Percentiles rank a stretch among this genome's conserved stretches.
Evolutionary conservation across 2,888 invertebrate species (phyloP).

Genomic region (Philonicus albiceps): DNA sequence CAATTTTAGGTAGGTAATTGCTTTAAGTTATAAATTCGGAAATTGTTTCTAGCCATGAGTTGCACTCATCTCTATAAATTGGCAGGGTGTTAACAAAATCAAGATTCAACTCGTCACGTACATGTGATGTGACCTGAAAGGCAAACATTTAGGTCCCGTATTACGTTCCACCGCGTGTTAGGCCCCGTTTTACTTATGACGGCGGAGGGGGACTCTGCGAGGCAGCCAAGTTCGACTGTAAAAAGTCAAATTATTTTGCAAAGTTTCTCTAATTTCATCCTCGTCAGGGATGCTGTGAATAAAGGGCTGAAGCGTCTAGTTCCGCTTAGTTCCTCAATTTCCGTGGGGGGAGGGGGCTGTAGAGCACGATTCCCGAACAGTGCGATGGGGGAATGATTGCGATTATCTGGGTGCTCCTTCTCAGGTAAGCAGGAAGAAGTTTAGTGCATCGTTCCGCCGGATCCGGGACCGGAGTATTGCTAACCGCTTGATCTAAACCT

Average conservation of each 20-base stretch:
- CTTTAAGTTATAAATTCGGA: not conserved
- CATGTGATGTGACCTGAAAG: not conserved
- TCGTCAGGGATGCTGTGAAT: not conserved
- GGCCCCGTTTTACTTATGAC: not conserved
- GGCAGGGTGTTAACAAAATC: not conserved
- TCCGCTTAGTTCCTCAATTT: not conserved
- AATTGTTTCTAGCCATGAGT: not conserved
- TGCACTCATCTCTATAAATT: not conserved
- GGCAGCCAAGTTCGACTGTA: not conserved
- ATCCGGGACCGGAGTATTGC: not conserved
- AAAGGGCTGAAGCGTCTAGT: not conserved
- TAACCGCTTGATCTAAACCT: constrained; percentile 9
- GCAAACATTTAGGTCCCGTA: not conserved
- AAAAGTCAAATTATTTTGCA: not conserved
- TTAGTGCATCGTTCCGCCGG: not conserved
- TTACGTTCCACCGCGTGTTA: not conserved
- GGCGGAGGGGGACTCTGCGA: not conserved
- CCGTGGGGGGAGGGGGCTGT: not conserved
- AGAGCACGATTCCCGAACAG: not conserved
- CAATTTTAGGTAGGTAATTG: not conserved
- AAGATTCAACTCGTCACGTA: not conserved
- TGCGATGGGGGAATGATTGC: not conserved
- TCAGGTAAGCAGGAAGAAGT: not conserved
- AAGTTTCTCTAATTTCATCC: not conserved
- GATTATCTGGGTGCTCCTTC: not conserved